Percentiles rank a stretch among this genome's conserved stretches.
phyloP scores from a whole-genome alignment of 1,140 invertebrate species.

The Dendrolimus kikuchii region DNA sequence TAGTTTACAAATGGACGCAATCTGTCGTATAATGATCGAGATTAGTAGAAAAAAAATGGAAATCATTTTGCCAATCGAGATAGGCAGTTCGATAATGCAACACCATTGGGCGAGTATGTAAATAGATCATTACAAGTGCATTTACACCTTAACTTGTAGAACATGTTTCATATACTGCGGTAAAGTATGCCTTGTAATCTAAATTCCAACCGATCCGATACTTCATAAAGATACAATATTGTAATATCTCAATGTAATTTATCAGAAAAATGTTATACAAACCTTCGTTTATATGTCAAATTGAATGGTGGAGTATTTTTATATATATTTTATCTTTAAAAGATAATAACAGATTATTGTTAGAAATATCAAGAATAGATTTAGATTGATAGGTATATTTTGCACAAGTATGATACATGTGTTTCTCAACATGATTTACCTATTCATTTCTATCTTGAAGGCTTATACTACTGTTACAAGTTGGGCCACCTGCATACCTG shows the following conservation, averaged over 20 bases:
- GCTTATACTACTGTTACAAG: too few species aligned
- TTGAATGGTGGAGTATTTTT: too few species aligned
- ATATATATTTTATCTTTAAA: too few species aligned
- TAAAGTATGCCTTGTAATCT: neutral
- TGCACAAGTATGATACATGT: too few species aligned
- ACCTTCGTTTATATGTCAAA: too few species aligned
- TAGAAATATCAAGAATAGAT: too few species aligned
- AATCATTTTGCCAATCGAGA: constrained; percentile 1
- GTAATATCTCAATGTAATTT: constrained; percentile 1
- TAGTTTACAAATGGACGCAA: too few species aligned
- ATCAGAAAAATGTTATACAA: neutral
- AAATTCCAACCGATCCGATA: neutral
- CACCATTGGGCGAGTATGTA: constrained; percentile 9
- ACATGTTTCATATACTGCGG: constrained; percentile 3
- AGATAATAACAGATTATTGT: too few species aligned
- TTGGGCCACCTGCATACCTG: too few species aligned
- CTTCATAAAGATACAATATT: constrained; percentile 1
- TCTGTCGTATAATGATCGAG: neutral
- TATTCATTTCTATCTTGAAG: too few species aligned
- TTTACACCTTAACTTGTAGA: constrained; percentile 13
- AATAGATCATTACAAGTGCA: constrained; percentile 13
- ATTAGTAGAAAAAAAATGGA: neutral
- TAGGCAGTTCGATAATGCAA: neutral
- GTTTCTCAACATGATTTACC: too few species aligned
- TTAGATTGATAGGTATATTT: too few species aligned